Conservation (phyloP, 2,113 vertebrate genomes). For the Ailuropoda melanoleuca region DNA sequence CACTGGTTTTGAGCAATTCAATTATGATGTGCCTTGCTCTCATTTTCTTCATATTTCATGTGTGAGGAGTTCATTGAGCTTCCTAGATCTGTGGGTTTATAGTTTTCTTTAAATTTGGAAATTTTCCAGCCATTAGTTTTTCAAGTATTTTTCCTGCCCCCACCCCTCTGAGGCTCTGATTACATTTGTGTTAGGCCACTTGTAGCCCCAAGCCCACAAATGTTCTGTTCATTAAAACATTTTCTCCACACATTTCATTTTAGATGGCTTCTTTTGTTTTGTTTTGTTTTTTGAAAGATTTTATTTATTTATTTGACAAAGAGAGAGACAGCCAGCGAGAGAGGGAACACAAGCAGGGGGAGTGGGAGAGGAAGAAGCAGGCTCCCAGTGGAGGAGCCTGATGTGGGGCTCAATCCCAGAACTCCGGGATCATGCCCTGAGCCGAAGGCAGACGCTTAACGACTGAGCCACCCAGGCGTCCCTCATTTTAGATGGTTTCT, state of each 20-base stretch:
- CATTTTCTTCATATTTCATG: neutral
- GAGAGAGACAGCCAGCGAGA: too few species aligned
- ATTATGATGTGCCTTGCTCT: neutral
- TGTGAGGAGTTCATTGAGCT: neutral
- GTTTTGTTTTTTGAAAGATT: too few species aligned
- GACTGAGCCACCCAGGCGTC: too few species aligned
- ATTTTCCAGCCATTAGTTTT: neutral
- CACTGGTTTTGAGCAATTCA: neutral
- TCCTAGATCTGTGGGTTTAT: neutral
- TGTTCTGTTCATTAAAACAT: neutral
- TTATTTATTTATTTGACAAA: too few species aligned
- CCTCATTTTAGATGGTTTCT: neutral
- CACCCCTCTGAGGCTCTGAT: neutral
- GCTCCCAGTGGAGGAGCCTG: too few species aligned
- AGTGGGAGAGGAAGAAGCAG: too few species aligned
- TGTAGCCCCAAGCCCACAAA: neutral
- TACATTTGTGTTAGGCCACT: neutral
- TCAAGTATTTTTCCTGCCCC: neutral
- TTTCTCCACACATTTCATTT: neutral
- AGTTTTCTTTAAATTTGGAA: neutral
- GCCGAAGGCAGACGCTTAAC: too few species aligned
- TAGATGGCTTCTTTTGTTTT: neutral
- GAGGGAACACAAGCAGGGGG: too few species aligned
- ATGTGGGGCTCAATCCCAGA: too few species aligned
- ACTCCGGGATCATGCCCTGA: too few species aligned